These are phyloP conservation scores for Paramormyrops hopkinsi DNA, from an alignment of 2,797 vertebrate genomes.

Conservation along the genomic window DNA sequence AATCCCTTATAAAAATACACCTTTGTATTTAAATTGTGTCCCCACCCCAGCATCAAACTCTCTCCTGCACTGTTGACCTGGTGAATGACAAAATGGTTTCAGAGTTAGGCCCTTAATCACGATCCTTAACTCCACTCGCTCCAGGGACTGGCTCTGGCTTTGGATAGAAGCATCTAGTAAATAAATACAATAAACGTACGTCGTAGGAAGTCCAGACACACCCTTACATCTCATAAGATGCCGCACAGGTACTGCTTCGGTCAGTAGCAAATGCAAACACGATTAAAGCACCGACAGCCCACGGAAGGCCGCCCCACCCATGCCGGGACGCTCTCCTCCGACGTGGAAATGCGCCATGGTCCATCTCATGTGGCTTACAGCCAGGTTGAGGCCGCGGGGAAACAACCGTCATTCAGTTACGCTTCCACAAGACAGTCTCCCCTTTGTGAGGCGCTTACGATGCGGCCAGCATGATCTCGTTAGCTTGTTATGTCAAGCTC, in stretches of 20 bases:
- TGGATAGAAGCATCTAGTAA: neutral
- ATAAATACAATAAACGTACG: neutral
- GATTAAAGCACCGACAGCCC: neutral
- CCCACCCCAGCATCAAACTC: neutral
- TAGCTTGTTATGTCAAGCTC: conserved; percentile 23
- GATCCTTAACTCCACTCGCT: neutral
- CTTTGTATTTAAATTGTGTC: neutral
- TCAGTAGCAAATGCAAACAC: neutral
- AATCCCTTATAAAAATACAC: neutral
- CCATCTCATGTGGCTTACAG: neutral
- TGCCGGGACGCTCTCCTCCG: neutral
- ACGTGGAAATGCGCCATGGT: no score
- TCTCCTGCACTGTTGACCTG: neutral
- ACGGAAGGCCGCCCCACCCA: neutral
- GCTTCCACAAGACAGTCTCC: conserved; percentile 8
- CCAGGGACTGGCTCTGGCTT: neutral
- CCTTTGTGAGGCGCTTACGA: conserved; percentile 16
- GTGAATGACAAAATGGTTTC: neutral
- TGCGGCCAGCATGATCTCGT: conserved; percentile 18
- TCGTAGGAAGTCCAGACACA: neutral
- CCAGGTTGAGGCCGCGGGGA: neutral
- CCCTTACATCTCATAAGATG: neutral
- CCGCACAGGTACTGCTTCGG: neutral
- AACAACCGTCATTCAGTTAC: neutral
- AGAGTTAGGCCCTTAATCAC: neutral